These are phyloP conservation scores for Notarius lentiginosus DNA, from an alignment of 2,113 vertebrate genomes.

Conservation along the genomic window DNA sequence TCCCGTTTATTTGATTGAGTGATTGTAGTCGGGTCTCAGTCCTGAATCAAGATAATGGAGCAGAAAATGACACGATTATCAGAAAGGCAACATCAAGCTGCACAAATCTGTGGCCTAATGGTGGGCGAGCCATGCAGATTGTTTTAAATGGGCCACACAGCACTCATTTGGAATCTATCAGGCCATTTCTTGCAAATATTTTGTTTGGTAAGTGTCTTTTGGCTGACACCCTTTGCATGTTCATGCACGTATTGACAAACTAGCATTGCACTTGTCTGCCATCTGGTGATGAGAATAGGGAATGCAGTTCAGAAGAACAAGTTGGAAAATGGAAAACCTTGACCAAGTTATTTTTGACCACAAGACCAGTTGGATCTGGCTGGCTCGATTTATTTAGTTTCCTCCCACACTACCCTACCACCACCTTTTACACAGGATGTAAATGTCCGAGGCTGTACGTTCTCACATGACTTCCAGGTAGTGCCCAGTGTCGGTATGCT, in stretches of 20 bases:
- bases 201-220: background rate
- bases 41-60: background rate
- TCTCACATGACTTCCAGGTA: background rate
- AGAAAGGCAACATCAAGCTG: background rate
- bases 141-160: background rate
- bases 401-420: background rate
- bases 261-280: background rate
- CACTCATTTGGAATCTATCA: background rate
- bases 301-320: background rate
- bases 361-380: background rate
- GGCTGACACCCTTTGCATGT: background rate
- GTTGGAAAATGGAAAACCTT: slow-evolving; percentile 4
- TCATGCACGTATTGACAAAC: background rate
- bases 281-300: background rate
- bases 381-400: background rate
- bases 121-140: background rate
- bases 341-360: background rate
- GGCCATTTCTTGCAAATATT: background rate
- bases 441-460: background rate
- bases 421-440: background rate
- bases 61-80: background rate
- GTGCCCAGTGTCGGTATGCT: background rate
- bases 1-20: background rate
- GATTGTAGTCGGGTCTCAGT: background rate
- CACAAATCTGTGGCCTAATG: background rate